Evolutionary conservation across 2,888 invertebrate species (phyloP).

Genomic region (Meandrusa payeni): DNA sequence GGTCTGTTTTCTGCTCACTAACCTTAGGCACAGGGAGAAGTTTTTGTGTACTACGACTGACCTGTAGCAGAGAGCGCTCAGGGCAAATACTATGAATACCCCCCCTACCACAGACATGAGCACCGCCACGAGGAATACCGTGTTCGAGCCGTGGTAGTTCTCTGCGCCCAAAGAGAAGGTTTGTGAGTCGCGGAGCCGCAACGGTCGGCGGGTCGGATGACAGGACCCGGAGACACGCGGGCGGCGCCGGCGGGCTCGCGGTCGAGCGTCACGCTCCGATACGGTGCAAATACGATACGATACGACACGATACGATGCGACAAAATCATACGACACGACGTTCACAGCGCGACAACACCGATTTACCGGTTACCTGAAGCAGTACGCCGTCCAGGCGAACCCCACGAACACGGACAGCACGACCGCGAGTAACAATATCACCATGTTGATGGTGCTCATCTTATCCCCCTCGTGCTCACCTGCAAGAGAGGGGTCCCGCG

Average conservation of each 20-base stretch:
- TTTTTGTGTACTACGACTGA: constrained; percentile 99
- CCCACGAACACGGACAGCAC: constrained; percentile 97
- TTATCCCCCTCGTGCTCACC: constrained; percentile 88
- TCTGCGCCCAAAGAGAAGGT: constrained; percentile 84
- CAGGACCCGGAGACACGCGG: constrained; percentile 36
- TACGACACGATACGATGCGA: constrained; percentile 57
- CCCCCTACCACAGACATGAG: constrained; percentile 99
- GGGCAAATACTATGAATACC: constrained; percentile 99
- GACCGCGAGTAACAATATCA: constrained; percentile 94
- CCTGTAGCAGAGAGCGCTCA: constrained; percentile 99
- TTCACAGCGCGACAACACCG: constrained; percentile 75
- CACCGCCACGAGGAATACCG: constrained; percentile 98
- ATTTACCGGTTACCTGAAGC: constrained; percentile 91
- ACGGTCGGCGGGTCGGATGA: constrained; percentile 42
- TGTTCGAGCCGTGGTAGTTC: constrained; percentile 98
- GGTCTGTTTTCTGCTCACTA: constrained; percentile 94
- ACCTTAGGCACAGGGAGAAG: constrained; percentile 99
- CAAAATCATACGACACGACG: constrained; percentile 42
- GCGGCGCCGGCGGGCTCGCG: constrained; percentile 49
- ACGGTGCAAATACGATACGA: constrained; percentile 41
- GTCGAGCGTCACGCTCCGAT: constrained; percentile 49
- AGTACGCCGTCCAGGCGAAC: constrained; percentile 96
- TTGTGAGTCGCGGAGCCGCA: constrained; percentile 50
- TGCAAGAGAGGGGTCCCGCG: constrained; percentile 82
- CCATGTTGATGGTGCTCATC: constrained; percentile 94